Evolutionary conservation across 1,140 invertebrate genomes (phyloP).

Genomic region (Mycetomoellerius zeteki): DNA sequence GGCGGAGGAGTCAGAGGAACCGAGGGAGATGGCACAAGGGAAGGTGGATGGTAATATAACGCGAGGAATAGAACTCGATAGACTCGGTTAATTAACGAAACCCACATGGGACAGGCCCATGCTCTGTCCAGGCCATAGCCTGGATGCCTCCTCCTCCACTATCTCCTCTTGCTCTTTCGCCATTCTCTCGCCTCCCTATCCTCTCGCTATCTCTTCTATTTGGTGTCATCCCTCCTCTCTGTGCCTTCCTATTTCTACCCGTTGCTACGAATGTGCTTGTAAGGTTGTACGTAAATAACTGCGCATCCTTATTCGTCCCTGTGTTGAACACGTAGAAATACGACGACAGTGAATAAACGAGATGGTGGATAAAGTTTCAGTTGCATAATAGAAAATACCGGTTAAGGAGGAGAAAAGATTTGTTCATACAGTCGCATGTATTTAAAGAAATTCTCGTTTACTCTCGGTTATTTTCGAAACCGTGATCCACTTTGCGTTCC

Average conservation of each 20-base stretch:
- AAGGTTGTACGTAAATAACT: conserved; percentile 71
- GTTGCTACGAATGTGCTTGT: conserved; percentile 50
- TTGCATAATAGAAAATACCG: neutral
- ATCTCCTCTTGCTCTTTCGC: neutral
- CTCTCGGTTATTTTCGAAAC: conserved; percentile 20
- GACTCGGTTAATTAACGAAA: conserved; percentile 82
- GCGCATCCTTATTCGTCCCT: conserved; percentile 41
- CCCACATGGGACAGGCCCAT: conserved; percentile 76
- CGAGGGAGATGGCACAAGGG: neutral
- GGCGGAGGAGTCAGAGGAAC: conserved; percentile 61
- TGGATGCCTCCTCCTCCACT: conserved; percentile 17
- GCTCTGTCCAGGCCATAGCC: conserved; percentile 64
- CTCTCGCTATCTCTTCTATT: conserved; percentile 44
- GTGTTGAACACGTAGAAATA: conserved; percentile 32
- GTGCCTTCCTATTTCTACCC: neutral
- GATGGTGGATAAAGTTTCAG: conserved; percentile 66
- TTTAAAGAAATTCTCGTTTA: conserved; percentile 77
- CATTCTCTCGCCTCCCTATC: conserved; percentile 45
- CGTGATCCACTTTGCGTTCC: conserved; percentile 24
- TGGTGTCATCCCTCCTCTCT: conserved; percentile 56
- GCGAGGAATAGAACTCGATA: conserved; percentile 77
- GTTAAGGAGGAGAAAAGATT: conserved; percentile 27
- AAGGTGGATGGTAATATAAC: conserved; percentile 69
- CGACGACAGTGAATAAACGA: conserved; percentile 35
- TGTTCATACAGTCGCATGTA: conserved; percentile 59